These are phyloP conservation scores for Bubo bubo DNA, from an alignment of 2,113 vertebrate species.

Conservation along the genomic window DNA sequence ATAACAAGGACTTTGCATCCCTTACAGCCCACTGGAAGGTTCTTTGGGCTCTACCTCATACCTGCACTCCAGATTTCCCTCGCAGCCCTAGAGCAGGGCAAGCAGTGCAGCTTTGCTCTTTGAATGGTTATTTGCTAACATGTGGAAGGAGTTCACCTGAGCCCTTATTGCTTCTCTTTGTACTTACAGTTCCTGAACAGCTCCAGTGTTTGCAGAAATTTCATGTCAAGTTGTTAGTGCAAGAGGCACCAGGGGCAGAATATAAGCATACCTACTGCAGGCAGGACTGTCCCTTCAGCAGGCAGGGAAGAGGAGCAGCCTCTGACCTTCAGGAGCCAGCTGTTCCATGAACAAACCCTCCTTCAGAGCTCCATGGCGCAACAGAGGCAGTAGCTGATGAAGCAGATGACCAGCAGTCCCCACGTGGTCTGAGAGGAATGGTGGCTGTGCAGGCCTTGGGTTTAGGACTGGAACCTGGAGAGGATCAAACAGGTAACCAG, in stretches of 20 bases:
- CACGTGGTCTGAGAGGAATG: not conserved
- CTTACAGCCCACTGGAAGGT: not conserved
- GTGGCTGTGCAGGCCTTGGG: not conserved
- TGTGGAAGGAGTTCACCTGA: not conserved
- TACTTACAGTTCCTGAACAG: not conserved
- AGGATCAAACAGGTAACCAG: not conserved
- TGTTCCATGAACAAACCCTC: not conserved
- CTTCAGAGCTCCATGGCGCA: not conserved
- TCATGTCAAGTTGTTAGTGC: not conserved
- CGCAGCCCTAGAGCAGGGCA: not conserved
- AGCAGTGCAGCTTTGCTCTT: not conserved
- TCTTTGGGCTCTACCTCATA: not conserved
- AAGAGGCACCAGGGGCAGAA: not conserved
- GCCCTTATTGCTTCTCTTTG: not conserved
- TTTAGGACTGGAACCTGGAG: not conserved
- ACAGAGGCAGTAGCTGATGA: rapidly evolving
- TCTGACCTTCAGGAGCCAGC: not conserved
- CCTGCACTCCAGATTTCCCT: not conserved
- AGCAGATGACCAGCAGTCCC: not conserved
- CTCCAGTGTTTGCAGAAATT: rapidly evolving
- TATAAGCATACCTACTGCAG: not conserved
- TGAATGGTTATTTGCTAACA: not conserved
- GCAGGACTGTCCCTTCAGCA: not conserved
- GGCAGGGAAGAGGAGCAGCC: not conserved
- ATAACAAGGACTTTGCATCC: not conserved